Percentiles rank a stretch among this genome's conserved stretches.
phyloP scores from a whole-genome alignment of 2,113 vertebrate species.

The Australoheros scitulus region DNA sequence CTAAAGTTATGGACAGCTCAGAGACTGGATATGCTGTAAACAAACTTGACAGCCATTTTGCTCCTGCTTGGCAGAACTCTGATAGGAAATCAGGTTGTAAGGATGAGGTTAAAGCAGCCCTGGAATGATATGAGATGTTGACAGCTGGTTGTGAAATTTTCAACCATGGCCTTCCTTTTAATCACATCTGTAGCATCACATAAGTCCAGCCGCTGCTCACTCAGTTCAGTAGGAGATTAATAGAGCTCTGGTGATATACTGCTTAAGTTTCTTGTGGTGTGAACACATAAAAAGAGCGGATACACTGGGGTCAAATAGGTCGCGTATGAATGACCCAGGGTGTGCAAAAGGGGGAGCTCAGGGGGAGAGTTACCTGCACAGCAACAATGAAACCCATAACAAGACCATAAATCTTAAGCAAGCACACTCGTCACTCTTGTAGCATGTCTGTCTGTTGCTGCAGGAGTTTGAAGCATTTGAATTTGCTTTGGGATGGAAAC shows the following conservation, averaged over 20 bases:
- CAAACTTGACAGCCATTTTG: neutral
- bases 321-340: neutral
- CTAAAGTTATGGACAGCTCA: neutral
- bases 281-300: conserved; percentile 5
- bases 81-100: neutral
- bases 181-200: neutral
- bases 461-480: neutral
- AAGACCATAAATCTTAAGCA: conserved; percentile 9
- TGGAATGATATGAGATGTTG: neutral
- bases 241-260: conserved; percentile 23
- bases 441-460: neutral
- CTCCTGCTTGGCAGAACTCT: neutral
- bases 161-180: neutral
- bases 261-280: neutral
- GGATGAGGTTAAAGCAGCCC: neutral
- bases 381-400: conserved; percentile 11
- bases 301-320: conserved; percentile 3
- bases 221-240: conserved; percentile 11
- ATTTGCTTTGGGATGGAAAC: neutral
- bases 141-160: conserved; percentile 4
- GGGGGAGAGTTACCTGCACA: conserved; percentile 18
- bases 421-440: neutral
- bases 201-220: neutral
- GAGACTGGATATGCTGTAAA: neutral
- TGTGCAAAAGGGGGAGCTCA: neutral